Percentiles rank a stretch among this genome's conserved stretches.
Conservation (phyloP, 2,113 vertebrate genomes). For the Lanius collurio region DNA sequence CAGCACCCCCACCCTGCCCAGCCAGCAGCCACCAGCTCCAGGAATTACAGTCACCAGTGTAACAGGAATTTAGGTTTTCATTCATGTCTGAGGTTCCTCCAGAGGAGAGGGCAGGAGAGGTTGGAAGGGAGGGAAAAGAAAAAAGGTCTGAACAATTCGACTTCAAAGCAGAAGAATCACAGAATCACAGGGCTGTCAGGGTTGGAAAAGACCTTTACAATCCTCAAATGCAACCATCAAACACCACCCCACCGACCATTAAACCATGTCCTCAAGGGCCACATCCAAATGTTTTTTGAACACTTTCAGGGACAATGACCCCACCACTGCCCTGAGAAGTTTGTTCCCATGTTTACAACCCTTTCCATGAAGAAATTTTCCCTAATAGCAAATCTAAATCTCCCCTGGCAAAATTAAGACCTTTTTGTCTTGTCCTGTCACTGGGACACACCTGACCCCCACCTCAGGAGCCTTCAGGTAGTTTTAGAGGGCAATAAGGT, state of each 20-base stretch:
- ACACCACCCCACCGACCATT: not conserved
- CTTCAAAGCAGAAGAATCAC: not conserved
- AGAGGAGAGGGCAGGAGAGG: not conserved
- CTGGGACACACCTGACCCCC: accelerated
- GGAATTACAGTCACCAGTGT: too few species aligned
- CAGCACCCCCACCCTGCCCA: not conserved
- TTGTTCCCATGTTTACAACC: not conserved
- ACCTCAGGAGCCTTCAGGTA: not conserved
- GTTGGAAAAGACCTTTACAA: not conserved
- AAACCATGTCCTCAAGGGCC: not conserved
- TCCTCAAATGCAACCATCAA: not conserved
- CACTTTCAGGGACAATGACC: not conserved
- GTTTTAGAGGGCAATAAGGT: not conserved
- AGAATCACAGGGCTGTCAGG: not conserved
- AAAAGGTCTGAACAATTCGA: not conserved
- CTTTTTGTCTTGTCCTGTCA: not conserved
- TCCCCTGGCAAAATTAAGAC: not conserved
- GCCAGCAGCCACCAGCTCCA: accelerated
- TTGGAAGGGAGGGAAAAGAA: not conserved
- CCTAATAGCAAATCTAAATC: not conserved
- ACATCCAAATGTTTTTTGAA: not conserved
- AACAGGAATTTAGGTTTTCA: not conserved
- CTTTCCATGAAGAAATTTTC: not conserved
- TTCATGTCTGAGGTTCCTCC: not conserved
- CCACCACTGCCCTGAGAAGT: not conserved